These are phyloP conservation scores for Mastomys coucha DNA, from an alignment of 2,113 vertebrate species.

Conservation along the genomic window DNA sequence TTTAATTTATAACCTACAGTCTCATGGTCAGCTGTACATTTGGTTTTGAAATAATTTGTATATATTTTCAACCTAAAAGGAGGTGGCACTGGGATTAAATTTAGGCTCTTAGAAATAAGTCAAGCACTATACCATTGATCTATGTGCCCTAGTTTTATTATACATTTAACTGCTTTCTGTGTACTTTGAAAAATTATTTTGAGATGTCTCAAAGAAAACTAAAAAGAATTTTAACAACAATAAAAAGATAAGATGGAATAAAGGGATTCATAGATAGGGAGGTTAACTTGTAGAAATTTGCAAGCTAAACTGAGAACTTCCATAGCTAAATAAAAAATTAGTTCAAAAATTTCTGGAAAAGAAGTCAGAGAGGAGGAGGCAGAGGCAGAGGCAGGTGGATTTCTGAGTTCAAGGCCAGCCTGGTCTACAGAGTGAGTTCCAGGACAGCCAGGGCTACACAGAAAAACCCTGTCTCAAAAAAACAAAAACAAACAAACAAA, in stretches of 20 bases:
- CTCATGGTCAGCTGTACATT: not conserved
- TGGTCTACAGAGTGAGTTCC: too few relatives aligned
- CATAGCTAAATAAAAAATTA: slow-evolving; percentile 14
- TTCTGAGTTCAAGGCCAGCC: too few relatives aligned
- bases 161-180: slow-evolving; percentile 22
- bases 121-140: not conserved
- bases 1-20: slow-evolving; percentile 23
- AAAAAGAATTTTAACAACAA: slow-evolving; percentile 41
- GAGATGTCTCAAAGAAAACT: slow-evolving; percentile 2
- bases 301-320: slow-evolving; percentile 44
- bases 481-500: too few relatives aligned
- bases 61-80: not conserved
- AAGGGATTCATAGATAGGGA: not conserved
- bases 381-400: too few relatives aligned
- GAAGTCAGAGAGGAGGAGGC: slow-evolving; percentile 35
- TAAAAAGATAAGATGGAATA: not conserved
- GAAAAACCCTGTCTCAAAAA: too few relatives aligned
- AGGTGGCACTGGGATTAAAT: not conserved
- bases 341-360: slow-evolving; percentile 60
- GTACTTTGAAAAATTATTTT: slow-evolving; percentile 63
- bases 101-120: not conserved
- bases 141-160: not conserved
- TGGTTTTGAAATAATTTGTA: slow-evolving; percentile 43
- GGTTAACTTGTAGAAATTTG: slow-evolving; percentile 24
- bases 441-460: too few relatives aligned